A percentile compares a stretch with the other conserved stretches of the same genome.
These are phyloP conservation scores for Paramisgurnus dabryanus DNA, from an alignment of 2,113 vertebrate genomes.

Conservation along the genomic window DNA sequence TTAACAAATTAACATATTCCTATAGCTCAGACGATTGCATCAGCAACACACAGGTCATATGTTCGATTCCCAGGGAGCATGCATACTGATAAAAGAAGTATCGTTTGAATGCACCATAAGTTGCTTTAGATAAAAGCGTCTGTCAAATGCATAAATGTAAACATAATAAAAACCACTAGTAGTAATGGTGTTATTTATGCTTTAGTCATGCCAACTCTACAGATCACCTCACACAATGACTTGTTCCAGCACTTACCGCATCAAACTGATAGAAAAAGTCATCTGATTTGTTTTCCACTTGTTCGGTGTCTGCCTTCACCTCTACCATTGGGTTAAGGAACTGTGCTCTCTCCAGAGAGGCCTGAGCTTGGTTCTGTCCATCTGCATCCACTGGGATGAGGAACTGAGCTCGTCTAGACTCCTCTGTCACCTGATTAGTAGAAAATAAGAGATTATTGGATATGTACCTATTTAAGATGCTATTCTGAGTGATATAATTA, in stretches of 20 bases:
- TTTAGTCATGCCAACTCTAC: neutral
- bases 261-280: constrained; percentile 90
- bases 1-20: too few species aligned
- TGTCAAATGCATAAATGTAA: neutral
- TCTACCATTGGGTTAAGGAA: constrained; percentile 97
- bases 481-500: neutral
- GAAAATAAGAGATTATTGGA: neutral
- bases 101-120: too few species aligned
- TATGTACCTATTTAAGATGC: neutral
- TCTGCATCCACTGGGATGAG: constrained; percentile 79
- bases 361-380: constrained; percentile 84
- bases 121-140: too few species aligned
- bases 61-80: too few species aligned
- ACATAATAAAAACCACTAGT: neutral
- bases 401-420: constrained; percentile 87
- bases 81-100: too few species aligned
- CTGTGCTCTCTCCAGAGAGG: constrained; percentile 88
- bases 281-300: constrained; percentile 79
- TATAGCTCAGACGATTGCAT: too few species aligned
- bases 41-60: too few species aligned
- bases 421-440: constrained; percentile 78
- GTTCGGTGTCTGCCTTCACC: constrained; percentile 81
- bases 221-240: neutral
- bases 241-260: constrained; percentile 74
- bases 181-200: neutral